Percentiles rank a stretch among this genome's conserved stretches.
Evolutionary conservation across 2,113 vertebrate genomes (phyloP).

Genomic region (Haemorhous mexicanus): DNA sequence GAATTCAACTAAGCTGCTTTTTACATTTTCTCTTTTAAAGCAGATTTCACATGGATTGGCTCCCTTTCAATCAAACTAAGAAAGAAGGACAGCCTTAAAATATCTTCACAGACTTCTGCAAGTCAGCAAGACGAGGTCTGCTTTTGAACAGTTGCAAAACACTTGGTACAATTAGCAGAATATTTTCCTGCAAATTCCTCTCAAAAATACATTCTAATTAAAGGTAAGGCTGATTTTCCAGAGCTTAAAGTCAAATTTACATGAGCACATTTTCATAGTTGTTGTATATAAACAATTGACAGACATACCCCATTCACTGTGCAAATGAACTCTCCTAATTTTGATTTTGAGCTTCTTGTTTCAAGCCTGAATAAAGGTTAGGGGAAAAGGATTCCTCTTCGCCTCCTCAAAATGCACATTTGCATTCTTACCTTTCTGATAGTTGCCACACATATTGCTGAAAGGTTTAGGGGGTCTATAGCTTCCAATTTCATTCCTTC

Average conservation of each 20-base stretch:
- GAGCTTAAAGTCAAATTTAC: not conserved
- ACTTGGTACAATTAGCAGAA: not conserved
- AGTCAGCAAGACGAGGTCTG: not conserved
- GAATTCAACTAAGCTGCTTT: not conserved
- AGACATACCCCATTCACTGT: not conserved
- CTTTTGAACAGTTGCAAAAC: not conserved
- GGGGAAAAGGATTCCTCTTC: not conserved
- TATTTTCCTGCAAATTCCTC: not conserved
- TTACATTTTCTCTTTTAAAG: not conserved
- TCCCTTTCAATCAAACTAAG: not conserved
- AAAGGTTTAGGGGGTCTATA: conserved; percentile 97
- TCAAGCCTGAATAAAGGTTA: not conserved
- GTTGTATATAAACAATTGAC: not conserved
- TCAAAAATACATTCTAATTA: not conserved
- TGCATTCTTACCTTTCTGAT: conserved; percentile 89
- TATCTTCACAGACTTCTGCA: not conserved
- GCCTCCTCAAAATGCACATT: not conserved
- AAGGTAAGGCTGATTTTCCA: not conserved
- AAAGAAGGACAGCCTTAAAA: not conserved
- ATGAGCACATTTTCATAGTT: not conserved
- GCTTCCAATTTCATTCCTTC: conserved; percentile 99
- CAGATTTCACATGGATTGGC: not conserved
- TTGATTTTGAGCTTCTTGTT: not conserved
- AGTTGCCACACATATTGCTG: conserved; percentile 97
- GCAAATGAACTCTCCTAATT: not conserved